Conservation (phyloP, 1,140 invertebrate genomes). For the Drosophila takahashii region DNA sequence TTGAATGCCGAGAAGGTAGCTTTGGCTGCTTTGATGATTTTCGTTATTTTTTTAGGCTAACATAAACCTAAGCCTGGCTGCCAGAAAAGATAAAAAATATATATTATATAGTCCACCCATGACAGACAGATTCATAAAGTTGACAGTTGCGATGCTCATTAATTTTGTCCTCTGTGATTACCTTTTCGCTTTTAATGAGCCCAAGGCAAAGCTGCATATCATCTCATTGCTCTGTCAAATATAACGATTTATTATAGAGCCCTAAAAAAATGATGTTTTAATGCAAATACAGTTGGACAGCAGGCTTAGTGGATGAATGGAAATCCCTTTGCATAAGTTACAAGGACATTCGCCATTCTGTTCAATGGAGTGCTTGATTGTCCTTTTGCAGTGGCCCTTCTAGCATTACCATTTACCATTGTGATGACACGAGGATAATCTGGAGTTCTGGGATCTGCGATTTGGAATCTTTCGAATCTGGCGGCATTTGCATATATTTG, state of each 20-base stretch:
- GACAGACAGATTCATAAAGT: constrained; percentile 42
- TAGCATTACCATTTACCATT: constrained; percentile 17
- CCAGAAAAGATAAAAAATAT: constrained; percentile 29
- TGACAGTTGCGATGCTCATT: constrained; percentile 49
- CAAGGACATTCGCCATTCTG: constrained; percentile 20
- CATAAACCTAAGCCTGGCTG: constrained; percentile 4
- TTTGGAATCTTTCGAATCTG: constrained; percentile 3
- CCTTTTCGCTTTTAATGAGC: constrained; percentile 50
- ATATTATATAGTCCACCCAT: constrained; percentile 19
- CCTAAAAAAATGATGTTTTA: constrained; percentile 49
- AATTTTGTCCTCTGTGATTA: constrained; percentile 44
- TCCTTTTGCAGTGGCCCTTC: constrained; percentile 26
- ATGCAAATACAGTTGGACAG: constrained; percentile 34
- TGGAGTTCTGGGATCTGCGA: background rate
- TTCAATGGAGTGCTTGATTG: constrained; percentile 32
- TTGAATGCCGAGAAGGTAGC: constrained; percentile 30
- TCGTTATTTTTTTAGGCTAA: constrained; percentile 13
- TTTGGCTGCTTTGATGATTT: constrained; percentile 54
- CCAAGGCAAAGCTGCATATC: constrained; percentile 36
- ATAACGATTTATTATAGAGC: constrained; percentile 27
- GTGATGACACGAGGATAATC: constrained; percentile 30
- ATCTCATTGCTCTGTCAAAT: constrained; percentile 30
- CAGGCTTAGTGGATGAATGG: constrained; percentile 15
- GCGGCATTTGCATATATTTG: constrained; percentile 51
- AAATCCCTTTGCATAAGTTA: constrained; percentile 2